Evolutionary conservation across 92 coral and sea anemone genomes (phyloP), one percentile per base, ranked within the genome.

Genomic region (Paragorgia papillata): DNA sequence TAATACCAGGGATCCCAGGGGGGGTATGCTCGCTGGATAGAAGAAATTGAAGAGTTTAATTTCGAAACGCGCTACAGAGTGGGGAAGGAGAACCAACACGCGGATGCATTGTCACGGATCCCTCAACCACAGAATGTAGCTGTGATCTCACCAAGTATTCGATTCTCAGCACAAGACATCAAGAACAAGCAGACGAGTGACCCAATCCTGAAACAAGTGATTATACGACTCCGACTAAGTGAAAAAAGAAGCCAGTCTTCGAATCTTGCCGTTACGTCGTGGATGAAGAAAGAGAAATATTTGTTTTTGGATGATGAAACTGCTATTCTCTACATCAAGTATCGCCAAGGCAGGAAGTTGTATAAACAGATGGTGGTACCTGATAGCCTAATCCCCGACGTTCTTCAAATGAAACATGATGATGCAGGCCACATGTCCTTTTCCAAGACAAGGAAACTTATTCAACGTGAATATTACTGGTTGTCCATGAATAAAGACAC

Each of bases 1-100:
- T 25, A 85, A 64, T 69, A 73, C 88, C 2, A 76, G 53, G 28
- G 89, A 85, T 26, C 85, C 82, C 82, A 76, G 33, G 82, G 88
- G 21, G 65, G 55, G 39, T 80, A 85, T 63, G 81, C 82, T 27
- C 82, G 82, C 37, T 79, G 70, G 81, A 59, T 79, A 29, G 78
- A 84, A 79, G 78, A 73, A 74, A 2, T 57, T 0, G 82, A 85
- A 37, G 85, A 85, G 63, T 85, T 80, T 66, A 69, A 74, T 53
- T 59, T 83, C 58, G 64, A 53, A 20, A 40, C 60, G 43, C 18
- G 31, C 7, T 54, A 69, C 80, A 20, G 83, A 49, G 74, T 79
- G 17, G 84, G 86, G n/a, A 50, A 28, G 24, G 62, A 73, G 58
- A 80, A 85, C 74, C 74, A 75, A 48, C 70, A 74, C 46, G 89